Conservation (phyloP, 2,797 vertebrate genomes). For the Argentina silus region DNA sequence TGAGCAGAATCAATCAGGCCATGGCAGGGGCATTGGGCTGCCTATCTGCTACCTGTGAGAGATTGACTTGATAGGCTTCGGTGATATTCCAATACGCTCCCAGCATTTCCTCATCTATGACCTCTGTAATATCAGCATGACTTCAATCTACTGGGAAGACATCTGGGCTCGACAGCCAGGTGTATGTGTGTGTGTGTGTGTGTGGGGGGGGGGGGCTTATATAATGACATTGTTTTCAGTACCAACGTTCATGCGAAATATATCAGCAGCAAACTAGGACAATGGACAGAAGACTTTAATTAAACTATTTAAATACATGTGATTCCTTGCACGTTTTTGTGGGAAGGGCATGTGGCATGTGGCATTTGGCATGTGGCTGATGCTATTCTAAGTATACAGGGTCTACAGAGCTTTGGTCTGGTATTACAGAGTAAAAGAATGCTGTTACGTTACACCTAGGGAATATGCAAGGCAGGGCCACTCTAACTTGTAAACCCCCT, state of each 20-base stretch:
- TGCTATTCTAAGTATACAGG: conserved; percentile 31
- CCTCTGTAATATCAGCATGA: conserved; percentile 14
- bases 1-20: conserved; percentile 41
- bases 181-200: not conserved
- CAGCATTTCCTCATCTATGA: conserved; percentile 33
- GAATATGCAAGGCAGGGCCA: conserved; percentile 34
- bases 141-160: not conserved
- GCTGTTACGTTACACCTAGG: conserved; percentile 6
- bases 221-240: not conserved
- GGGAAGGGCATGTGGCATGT: not conserved
- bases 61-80: conserved; percentile 24
- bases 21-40: conserved; percentile 19
- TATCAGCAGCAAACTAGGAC: not conserved
- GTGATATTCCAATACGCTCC: conserved; percentile 26
- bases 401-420: conserved; percentile 28
- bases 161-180: not conserved
- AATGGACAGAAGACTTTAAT: not conserved
- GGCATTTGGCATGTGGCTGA: too few relatives aligned
- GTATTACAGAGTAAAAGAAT: conserved; percentile 19
- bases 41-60: conserved; percentile 19
- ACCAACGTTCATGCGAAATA: not conserved
- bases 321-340: conserved; percentile 12
- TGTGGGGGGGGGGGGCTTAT: not conserved
- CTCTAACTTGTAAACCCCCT: conserved; percentile 34
- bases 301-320: not conserved